These are phyloP conservation scores for Laupala kohalensis DNA, from an alignment of 1,140 invertebrate species.

Conservation along the genomic window DNA sequence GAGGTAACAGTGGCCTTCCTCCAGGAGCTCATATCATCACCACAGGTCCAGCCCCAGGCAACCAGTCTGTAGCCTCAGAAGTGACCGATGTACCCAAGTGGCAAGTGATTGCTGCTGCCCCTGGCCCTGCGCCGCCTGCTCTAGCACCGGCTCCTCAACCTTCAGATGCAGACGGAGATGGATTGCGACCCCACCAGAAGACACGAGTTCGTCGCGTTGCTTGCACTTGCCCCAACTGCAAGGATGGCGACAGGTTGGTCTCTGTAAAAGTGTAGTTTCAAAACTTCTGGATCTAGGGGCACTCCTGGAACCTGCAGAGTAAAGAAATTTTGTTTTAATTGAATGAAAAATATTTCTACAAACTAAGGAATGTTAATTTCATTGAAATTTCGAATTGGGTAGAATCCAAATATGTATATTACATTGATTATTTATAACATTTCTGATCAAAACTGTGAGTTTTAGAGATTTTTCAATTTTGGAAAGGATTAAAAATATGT, in stretches of 20 bases:
- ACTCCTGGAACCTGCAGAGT: background rate
- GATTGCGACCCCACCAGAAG: slow-evolving; percentile 22
- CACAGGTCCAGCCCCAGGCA: slow-evolving; percentile 5
- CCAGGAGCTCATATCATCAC: slow-evolving; percentile 22
- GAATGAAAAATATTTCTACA: too few species aligned
- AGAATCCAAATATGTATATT: too few species aligned
- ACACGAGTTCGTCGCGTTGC: slow-evolving; percentile 66
- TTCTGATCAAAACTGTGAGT: too few species aligned
- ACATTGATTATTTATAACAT: too few species aligned
- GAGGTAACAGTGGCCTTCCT: slow-evolving; percentile 17
- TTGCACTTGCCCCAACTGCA: slow-evolving; percentile 93
- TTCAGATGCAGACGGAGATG: background rate
- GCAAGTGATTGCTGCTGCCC: slow-evolving; percentile 46
- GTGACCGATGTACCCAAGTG: slow-evolving; percentile 65
- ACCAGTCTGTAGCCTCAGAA: slow-evolving; percentile 27
- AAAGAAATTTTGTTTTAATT: background rate
- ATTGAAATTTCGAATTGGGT: too few species aligned
- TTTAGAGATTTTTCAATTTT: too few species aligned
- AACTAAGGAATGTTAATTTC: too few species aligned
- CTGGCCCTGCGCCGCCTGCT: slow-evolving; percentile 17
- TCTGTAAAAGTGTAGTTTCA: background rate
- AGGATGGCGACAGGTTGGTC: slow-evolving; percentile 63
- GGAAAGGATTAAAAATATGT: too few species aligned
- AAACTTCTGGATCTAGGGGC: background rate
- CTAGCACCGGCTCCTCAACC: slow-evolving; percentile 15